Evolutionary conservation across 1,140 invertebrate species (phyloP), one percentile per base, ranked within the genome.

Genomic region (Ephestia elutella): DNA sequence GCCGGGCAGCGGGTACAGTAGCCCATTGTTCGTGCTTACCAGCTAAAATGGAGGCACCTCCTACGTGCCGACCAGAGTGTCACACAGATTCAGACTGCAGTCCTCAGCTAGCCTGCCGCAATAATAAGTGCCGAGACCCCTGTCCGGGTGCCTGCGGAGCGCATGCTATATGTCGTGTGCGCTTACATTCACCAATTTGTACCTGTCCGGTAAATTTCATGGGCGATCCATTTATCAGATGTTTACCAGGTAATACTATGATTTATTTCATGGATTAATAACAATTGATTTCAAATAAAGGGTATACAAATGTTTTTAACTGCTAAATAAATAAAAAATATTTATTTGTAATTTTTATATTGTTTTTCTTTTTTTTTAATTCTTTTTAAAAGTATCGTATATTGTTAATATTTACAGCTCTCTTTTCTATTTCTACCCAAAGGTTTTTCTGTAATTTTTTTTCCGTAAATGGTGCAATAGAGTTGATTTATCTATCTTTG

Each of bases 81-180:
- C 90, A 91, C 0, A 71, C 91, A 0, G 91, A 93, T 75, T 86
- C 90, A 0, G 94, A 96, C 55, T 96, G 95, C 74, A 66, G 91
- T 0, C 87, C 89, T 30, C 88, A 92, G 65, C 91, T 90, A 63
- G 92, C 93, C 49, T 95, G 94, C 59, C 88, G 93, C 49, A 90
- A 91, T 70, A 91, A 91, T 66, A 94, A 93, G 75, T 96, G 94
- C 75, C 83, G 84, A 30, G 93, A 95, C 82, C 95, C 95, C 18
- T 95, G 94, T 73, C 90, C 91, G 5, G 94, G 94, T 32, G 91
- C 92, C 7, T 96, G 95, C 76, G 94, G 94, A 11, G 79, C 92
- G 10, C 91, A 91, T 65, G 93, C 95, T 1, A 88, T 91, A 55
- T 96, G 95, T 72, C 90, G 89, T 20, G 92, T 94, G 8, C 88